phyloP scores from a whole-genome alignment of 2,888 invertebrate genomes.

The Eucera pruinosa region DNA sequence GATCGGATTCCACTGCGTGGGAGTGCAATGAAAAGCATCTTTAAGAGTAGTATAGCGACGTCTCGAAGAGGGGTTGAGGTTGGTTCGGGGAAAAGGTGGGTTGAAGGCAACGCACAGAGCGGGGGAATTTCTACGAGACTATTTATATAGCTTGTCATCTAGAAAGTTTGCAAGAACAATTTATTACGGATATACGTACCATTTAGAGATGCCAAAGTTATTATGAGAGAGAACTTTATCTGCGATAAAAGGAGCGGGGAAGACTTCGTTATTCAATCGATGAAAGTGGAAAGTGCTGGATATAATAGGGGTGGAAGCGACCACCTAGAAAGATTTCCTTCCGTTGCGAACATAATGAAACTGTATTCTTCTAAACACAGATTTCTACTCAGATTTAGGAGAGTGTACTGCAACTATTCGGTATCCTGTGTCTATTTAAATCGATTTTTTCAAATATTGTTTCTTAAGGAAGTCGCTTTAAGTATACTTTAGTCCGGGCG shows the following conservation, averaged over 20 bases:
- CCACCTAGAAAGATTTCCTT: slow-evolving; percentile 28
- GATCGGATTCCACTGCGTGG: slow-evolving; percentile 68
- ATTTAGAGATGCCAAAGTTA: slow-evolving; percentile 79
- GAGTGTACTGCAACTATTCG: neutral
- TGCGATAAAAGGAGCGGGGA: slow-evolving; percentile 62
- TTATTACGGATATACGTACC: slow-evolving; percentile 81
- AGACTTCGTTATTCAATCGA: slow-evolving; percentile 57
- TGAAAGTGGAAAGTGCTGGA: slow-evolving; percentile 65
- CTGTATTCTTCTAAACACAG: neutral
- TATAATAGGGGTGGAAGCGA: slow-evolving; percentile 33
- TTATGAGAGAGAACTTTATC: slow-evolving; percentile 80
- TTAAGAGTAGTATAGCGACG: slow-evolving; percentile 70
- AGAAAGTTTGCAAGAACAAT: slow-evolving; percentile 80
- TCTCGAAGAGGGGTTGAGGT: slow-evolving; percentile 50
- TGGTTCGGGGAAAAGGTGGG: slow-evolving; percentile 42
- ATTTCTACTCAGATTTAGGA: slow-evolving; percentile 15
- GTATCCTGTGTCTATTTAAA: neutral
- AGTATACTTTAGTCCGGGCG: neutral
- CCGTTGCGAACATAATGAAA: slow-evolving; percentile 1
- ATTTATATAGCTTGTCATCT: slow-evolving; percentile 78
- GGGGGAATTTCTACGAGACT: slow-evolving; percentile 66
- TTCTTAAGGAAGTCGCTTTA: neutral
- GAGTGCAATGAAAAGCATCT: slow-evolving; percentile 74
- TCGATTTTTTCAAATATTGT: neutral
- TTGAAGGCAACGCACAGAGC: slow-evolving; percentile 32